Evolutionary conservation across 2,113 vertebrate genomes (phyloP), one percentile per base, ranked within the genome.

Genomic region (Melanocharis versteri): DNA sequence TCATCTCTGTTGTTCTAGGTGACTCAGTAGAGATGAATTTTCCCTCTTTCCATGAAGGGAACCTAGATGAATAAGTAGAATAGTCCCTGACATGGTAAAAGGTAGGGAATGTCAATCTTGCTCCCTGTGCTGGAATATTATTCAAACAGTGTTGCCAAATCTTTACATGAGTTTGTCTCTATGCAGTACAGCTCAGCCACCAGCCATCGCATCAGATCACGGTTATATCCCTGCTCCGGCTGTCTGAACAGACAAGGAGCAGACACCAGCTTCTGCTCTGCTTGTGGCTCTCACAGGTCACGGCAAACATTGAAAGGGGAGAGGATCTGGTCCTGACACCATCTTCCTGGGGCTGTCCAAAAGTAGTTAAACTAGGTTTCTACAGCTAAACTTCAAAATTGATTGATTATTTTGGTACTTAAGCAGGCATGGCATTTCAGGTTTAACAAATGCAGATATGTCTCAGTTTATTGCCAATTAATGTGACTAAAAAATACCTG

Each of bases 381-480:
- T 62, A 27, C 88, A 83, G 44, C 9, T 35, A 26, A 82, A 45
- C 58, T 58, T 45, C 19, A 92, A 65, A 69, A 83, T 2, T 6
- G 11, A 30, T 92, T 24, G 27, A 75, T 91, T 90, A 76, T 60
- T 94, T 79, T 88, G 39, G 21, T 72, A 39, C 45, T 79, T 72
- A 69, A 42, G 48, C 17, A 47, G 30, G 13, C 26, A 65, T 54
- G 44, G 22, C 44, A 33, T 68, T 84, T 82, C 40, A 50, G 26
- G 9, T 84, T 95, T 72, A 87, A 82, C 35, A 87, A 85, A 78
- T 72, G 23, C 6, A 86, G 30, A 39, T 6, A 23, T 27, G 13
- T 23, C 42, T 79, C n/a, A 14, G 22, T 81, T 87, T 60, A 37
- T 35, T 82, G 50, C 26, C 54, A 45, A 20, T 77, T n/a, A 88